These are phyloP conservation scores for Lysiphlebus fabarum DNA, from an alignment of 1,140 invertebrate species.

Conservation along the genomic window DNA sequence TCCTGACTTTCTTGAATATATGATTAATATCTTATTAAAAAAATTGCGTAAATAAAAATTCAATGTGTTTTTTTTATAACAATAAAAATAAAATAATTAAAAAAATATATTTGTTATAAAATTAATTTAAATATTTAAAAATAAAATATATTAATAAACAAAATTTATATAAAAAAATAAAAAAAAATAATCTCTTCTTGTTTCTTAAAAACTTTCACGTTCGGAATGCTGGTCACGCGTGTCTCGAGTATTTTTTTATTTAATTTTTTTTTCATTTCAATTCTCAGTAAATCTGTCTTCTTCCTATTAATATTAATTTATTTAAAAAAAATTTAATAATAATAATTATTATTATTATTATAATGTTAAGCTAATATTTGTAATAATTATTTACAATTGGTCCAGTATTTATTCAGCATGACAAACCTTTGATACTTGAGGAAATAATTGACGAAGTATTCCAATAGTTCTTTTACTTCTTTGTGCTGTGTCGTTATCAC, in stretches of 20 bases:
- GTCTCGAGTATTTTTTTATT: conserved; percentile 8
- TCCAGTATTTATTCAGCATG: background rate
- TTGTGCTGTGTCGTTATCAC: conserved; percentile 57
- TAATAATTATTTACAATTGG: background rate
- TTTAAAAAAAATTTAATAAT: too few relatives aligned
- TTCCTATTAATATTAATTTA: too few relatives aligned
- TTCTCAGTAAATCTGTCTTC: too few relatives aligned
- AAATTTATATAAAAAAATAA: background rate
- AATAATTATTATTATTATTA: background rate
- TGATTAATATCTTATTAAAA: background rate
- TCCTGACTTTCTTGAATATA: background rate
- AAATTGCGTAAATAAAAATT: background rate
- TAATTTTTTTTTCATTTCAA: too few relatives aligned
- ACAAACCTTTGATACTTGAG: conserved; percentile 70
- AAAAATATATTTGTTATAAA: background rate
- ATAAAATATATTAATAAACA: background rate
- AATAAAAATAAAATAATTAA: too few relatives aligned
- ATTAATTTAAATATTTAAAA: background rate
- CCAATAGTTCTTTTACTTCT: conserved; percentile 74
- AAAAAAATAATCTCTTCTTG: background rate
- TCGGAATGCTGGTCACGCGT: conserved; percentile 10
- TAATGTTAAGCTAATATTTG: background rate
- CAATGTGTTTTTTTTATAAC: too few relatives aligned
- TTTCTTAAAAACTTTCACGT: conserved; percentile 1
- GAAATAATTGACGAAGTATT: conserved; percentile 69